Percentiles rank a stretch among this genome's conserved stretches.
Evolutionary conservation across 2,888 invertebrate species (phyloP).

Genomic region (Caradrina clavipalpis): DNA sequence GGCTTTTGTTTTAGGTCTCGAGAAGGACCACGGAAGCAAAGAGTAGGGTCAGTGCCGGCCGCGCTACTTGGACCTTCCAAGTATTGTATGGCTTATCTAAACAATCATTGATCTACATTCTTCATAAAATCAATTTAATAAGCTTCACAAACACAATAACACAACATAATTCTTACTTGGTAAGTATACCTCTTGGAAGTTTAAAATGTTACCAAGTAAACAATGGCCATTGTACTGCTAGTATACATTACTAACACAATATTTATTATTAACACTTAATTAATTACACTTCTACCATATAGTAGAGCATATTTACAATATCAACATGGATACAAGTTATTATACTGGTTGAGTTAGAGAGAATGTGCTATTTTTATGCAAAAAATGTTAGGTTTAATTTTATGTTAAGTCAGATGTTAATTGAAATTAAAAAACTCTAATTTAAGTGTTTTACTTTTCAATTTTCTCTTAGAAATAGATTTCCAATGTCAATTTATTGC

Average conservation of each 20-base stretch:
- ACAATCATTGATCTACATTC: too few relatives aligned
- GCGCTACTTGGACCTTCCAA: too few relatives aligned
- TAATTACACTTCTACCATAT: neutral
- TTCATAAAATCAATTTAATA: neutral
- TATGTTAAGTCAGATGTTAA: neutral
- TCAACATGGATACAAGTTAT: neutral
- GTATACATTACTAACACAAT: slow-evolving; percentile 8
- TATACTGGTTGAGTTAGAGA: neutral
- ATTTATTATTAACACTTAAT: neutral
- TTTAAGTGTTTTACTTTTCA: neutral
- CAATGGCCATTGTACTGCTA: slow-evolving; percentile 8
- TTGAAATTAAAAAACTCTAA: neutral
- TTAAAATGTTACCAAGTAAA: slow-evolving; percentile 14
- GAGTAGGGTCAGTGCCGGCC: too few relatives aligned
- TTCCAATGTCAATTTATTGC: too few relatives aligned
- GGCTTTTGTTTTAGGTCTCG: neutral
- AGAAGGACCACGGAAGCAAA: neutral
- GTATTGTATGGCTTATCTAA: neutral
- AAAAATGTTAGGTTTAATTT: too few relatives aligned
- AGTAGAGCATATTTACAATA: neutral
- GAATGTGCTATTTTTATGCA: slow-evolving; percentile 1
- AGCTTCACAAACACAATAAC: neutral
- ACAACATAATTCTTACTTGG: neutral
- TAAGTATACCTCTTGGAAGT: neutral
- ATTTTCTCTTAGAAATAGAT: too few relatives aligned